Conservation (phyloP, 37 sponge, comb jelly and placozoan species). For the Geodia barretti region DNA sequence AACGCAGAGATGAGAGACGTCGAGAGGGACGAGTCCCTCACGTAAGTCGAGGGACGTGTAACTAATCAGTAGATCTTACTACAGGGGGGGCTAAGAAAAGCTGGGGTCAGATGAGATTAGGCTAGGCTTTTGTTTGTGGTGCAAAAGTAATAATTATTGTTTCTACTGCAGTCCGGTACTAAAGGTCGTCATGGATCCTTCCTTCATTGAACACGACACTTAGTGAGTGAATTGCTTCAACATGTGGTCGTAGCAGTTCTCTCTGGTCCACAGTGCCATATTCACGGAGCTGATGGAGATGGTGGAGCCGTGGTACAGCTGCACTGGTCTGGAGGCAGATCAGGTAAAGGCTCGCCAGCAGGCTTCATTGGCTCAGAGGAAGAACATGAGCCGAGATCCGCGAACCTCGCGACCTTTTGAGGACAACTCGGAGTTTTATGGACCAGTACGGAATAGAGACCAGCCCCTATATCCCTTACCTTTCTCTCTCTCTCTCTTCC, state of each 20-base stretch:
- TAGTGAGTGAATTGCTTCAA: constrained; percentile 63
- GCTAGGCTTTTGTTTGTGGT: no score
- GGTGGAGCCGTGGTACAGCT: constrained; percentile 60
- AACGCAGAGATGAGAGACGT: constrained; percentile 64
- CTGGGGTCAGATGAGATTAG: no score
- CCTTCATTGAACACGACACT: constrained; percentile 84
- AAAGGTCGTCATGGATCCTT: constrained; percentile 76
- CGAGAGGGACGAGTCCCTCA: constrained; percentile 26
- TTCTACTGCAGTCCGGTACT: constrained; percentile 61
- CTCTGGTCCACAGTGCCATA: constrained; percentile 34
- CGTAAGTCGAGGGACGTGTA: constrained; percentile 32
- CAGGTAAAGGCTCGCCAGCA: constrained; percentile 5
- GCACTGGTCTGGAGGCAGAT: constrained; percentile 32
- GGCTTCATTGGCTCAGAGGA: background rate
- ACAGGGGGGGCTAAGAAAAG: no score
- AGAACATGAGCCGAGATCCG: constrained; percentile 46
- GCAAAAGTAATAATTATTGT: no score
- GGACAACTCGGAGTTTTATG: constrained; percentile 3
- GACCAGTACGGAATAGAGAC: no score
- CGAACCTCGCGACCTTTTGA: constrained; percentile 54
- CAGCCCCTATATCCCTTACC: background rate
- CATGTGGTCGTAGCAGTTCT: background rate
- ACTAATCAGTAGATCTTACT: no score
- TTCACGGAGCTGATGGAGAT: constrained; percentile 80
- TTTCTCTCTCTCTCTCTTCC: background rate